A percentile compares a stretch with the other conserved stretches of the same genome.
Evolutionary conservation across 2,797 vertebrate species (phyloP).

Genomic region (Synanceia verrucosa): DNA sequence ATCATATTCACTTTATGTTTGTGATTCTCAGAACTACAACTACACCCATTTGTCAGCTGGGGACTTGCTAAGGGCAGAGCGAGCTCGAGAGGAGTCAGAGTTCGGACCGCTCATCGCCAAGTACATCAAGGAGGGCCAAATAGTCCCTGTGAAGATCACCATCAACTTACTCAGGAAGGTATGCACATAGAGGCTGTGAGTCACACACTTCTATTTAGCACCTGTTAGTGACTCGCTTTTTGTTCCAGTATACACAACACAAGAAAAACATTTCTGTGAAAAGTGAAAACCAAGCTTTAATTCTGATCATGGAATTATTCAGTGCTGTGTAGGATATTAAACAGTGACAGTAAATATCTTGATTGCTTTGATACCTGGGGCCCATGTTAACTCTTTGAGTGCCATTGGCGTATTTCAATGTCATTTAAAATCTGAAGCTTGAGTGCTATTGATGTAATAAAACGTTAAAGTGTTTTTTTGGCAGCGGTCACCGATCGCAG

Average conservation of each 20-base stretch:
- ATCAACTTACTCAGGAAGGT: slow-evolving; percentile 94
- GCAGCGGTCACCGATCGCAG: no score
- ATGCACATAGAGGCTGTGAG: slow-evolving; percentile 42
- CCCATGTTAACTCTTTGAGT: no score
- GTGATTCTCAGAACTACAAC: slow-evolving; percentile 84
- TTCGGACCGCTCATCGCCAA: slow-evolving; percentile 92
- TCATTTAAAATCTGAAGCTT: no score
- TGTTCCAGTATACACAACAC: not conserved
- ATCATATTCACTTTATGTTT: not conserved
- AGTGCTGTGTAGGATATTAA: not conserved
- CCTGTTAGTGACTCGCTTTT: not conserved
- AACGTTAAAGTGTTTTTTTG: no score
- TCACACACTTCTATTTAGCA: not conserved
- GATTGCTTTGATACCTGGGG: not conserved
- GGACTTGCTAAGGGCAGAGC: slow-evolving; percentile 93
- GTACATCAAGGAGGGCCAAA: slow-evolving; percentile 95
- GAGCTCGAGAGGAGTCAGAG: slow-evolving; percentile 88
- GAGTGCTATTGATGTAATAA: no score
- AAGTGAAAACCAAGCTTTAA: not conserved
- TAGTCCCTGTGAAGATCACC: slow-evolving; percentile 97
- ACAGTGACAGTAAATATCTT: not conserved
- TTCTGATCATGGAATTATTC: not conserved
- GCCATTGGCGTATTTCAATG: no score
- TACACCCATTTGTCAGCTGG: slow-evolving; percentile 97
- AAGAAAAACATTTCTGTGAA: not conserved